Evolutionary conservation across 2,113 vertebrate genomes (phyloP).

Genomic region (Anguilla rostrata): DNA sequence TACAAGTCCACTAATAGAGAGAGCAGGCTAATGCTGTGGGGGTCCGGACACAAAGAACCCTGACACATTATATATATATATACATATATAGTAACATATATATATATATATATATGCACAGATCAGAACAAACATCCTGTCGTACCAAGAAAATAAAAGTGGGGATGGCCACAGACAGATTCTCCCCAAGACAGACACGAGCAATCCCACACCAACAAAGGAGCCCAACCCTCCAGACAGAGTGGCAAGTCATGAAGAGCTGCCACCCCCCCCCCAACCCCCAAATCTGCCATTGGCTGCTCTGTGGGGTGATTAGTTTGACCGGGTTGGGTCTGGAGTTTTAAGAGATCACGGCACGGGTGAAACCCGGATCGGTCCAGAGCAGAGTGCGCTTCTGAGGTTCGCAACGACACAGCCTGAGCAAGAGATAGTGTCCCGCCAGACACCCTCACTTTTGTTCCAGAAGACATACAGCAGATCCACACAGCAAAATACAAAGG

Average conservation of each 20-base stretch:
- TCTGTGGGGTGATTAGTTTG: neutral
- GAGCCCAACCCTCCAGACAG: neutral
- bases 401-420: neutral
- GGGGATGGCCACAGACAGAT: neutral
- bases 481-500: neutral
- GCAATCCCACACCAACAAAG: neutral
- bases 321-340: neutral
- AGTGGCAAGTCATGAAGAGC: neutral
- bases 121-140: neutral
- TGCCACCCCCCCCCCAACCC: no score
- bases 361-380: neutral
- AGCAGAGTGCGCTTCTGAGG: neutral
- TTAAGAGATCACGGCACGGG: neutral
- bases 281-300: neutral
- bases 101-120: no score
- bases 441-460: neutral
- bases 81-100: no score
- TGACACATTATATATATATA: neutral
- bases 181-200: neutral
- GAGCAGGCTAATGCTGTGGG: neutral
- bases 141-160: neutral
- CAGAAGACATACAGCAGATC: neutral
- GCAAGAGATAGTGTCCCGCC: neutral
- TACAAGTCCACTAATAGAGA: neutral
- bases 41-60: neutral